Conservation (phyloP, 1,140 invertebrate genomes). For the Trichoplusia ni region DNA sequence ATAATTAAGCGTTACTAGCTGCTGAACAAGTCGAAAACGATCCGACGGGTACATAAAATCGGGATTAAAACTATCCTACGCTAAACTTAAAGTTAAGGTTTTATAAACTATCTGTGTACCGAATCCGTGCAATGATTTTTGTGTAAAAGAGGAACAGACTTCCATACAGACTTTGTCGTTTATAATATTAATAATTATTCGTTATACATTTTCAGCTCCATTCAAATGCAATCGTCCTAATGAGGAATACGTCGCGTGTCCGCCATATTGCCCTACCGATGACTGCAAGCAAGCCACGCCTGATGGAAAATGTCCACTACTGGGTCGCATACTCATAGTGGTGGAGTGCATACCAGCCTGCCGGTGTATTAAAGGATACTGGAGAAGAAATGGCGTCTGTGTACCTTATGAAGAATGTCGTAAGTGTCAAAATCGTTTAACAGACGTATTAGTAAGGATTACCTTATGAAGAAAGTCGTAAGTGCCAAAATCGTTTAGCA, state of each 20-base stretch:
- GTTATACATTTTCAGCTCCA: slow-evolving; percentile 46
- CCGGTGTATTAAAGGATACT: slow-evolving; percentile 49
- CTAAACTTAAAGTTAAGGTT: too few species aligned
- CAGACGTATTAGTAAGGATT: too few species aligned
- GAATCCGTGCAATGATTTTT: too few species aligned
- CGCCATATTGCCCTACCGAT: slow-evolving; percentile 50
- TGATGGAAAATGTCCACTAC: slow-evolving; percentile 38
- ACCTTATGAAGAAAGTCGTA: slow-evolving; percentile 41
- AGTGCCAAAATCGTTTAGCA: neutral
- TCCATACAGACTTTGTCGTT: too few species aligned
- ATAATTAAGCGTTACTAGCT: too few species aligned
- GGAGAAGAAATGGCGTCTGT: slow-evolving; percentile 48
- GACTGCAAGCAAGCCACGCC: slow-evolving; percentile 48
- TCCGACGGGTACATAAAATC: too few species aligned
- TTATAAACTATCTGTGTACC: too few species aligned
- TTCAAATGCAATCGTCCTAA: slow-evolving; percentile 40
- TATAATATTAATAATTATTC: too few species aligned
- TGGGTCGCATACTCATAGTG: slow-evolving; percentile 38
- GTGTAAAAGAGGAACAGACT: too few species aligned
- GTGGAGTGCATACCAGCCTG: slow-evolving; percentile 48
- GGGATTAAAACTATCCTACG: too few species aligned
- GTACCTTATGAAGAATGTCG: slow-evolving; percentile 46
- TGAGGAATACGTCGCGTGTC: slow-evolving; percentile 50
- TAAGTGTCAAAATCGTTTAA: slow-evolving; percentile 11
- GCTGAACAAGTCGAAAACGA: too few species aligned